These are phyloP conservation scores for Trogon surrucura DNA, from an alignment of 2,113 vertebrate genomes.

Conservation along the genomic window DNA sequence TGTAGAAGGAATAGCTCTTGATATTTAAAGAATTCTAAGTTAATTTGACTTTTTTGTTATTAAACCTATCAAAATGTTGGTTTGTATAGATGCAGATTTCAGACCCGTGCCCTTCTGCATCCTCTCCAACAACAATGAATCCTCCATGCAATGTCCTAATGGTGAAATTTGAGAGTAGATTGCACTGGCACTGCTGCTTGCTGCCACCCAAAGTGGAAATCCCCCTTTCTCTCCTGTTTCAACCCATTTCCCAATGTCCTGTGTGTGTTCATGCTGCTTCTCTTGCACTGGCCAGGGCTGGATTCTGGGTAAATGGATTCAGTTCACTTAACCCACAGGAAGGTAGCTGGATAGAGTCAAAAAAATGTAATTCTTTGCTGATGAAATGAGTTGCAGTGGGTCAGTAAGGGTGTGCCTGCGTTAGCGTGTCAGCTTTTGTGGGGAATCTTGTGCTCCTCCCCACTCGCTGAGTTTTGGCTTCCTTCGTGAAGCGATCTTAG, in stretches of 20 bases:
- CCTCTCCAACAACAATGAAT: not conserved
- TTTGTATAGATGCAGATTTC: not conserved
- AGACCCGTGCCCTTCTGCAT: not conserved
- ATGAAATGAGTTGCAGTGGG: not conserved
- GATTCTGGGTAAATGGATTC: not conserved
- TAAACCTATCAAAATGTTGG: not conserved
- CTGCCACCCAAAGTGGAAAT: not conserved
- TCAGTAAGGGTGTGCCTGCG: not conserved
- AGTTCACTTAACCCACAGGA: not conserved
- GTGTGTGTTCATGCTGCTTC: not conserved
- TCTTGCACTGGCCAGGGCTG: not conserved
- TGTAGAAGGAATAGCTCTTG: not conserved
- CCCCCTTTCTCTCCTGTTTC: not conserved
- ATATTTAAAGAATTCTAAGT: not conserved
- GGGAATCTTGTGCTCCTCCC: not conserved
- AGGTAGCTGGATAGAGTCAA: not conserved
- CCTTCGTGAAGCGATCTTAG: fast-evolving
- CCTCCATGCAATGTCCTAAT: not conserved
- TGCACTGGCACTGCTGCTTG: not conserved
- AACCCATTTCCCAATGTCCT: not conserved
- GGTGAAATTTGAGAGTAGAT: not conserved
- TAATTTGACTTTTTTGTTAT: not conserved
- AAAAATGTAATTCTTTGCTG: too few relatives aligned
- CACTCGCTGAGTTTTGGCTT: not conserved
- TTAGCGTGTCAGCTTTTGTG: too few relatives aligned